Conservation (phyloP, 2,888 invertebrate genomes). For the Drosophila villosipedis region DNA sequence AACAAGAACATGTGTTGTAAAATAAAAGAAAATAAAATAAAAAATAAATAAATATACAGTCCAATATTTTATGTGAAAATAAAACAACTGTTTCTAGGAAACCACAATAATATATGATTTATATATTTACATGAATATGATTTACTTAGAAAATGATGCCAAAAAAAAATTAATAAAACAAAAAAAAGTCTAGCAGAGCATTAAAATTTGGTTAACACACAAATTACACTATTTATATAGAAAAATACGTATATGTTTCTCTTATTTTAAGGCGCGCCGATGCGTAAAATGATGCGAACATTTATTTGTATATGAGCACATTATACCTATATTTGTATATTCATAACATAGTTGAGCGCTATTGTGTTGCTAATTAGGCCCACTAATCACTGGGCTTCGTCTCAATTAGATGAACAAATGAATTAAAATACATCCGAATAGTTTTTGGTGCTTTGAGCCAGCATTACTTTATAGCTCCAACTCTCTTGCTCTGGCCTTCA, state of each 20-base stretch:
- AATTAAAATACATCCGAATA: neutral
- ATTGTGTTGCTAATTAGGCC: conserved; percentile 58
- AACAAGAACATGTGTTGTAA: conserved; percentile 36
- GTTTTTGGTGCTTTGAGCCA: neutral
- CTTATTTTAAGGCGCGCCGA: conserved; percentile 33
- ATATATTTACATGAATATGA: conserved; percentile 9
- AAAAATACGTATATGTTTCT: neutral
- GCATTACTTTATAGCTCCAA: too few species aligned
- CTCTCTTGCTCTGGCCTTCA: conserved; percentile 5
- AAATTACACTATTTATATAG: conserved; percentile 11
- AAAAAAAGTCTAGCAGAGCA: neutral
- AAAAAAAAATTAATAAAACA: conserved; percentile 33
- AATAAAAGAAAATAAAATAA: conserved; percentile 1
- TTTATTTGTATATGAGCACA: conserved; percentile 29
- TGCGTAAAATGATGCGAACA: conserved; percentile 54
- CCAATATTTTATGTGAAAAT: conserved; percentile 3
- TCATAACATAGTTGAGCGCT: conserved; percentile 20
- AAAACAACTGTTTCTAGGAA: conserved; percentile 22
- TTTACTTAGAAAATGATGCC: conserved; percentile 29
- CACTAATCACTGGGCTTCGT: conserved; percentile 10
- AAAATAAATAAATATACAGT: neutral
- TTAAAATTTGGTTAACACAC: neutral
- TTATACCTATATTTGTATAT: conserved; percentile 3
- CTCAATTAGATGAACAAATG: neutral
- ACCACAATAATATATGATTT: conserved; percentile 1